phyloP scores from a whole-genome alignment of 2,888 invertebrate genomes.

The Cheilosia variabilis region DNA sequence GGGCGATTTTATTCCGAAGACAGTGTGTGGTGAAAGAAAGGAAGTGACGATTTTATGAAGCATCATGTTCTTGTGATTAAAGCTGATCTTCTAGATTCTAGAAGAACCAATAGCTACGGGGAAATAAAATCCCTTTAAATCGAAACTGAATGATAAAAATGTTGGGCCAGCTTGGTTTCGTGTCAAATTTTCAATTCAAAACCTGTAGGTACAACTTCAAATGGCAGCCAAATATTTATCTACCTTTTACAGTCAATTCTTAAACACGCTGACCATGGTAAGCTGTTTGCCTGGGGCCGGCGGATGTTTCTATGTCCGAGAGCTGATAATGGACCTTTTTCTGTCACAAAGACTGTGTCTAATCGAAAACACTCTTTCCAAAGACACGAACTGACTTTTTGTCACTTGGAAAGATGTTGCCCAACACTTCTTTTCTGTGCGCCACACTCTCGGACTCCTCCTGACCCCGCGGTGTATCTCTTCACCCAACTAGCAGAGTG shows the following conservation, averaged over 20 bases:
- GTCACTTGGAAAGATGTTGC: slow-evolving; percentile 62
- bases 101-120: no score
- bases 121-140: no score
- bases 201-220: no score
- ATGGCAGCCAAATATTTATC: no score
- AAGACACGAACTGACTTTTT: slow-evolving; percentile 44
- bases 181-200: no score
- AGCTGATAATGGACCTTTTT: not conserved
- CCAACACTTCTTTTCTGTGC: slow-evolving; percentile 40
- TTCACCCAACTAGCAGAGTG: slow-evolving; percentile 1
- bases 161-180: no score
- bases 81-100: no score
- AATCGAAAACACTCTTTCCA: not conserved
- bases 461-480: not conserved
- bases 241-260: no score
- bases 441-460: slow-evolving; percentile 8
- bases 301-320: not conserved
- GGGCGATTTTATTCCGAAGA: not conserved
- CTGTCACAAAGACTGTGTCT: slow-evolving; percentile 13
- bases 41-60: not conserved
- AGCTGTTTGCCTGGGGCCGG: not conserved
- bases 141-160: no score
- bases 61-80: no score
- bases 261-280: no score
- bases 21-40: slow-evolving; percentile 41